These are phyloP conservation scores for Zootoca vivipara DNA, from an alignment of 2,113 vertebrate genomes.

Conservation along the genomic window DNA sequence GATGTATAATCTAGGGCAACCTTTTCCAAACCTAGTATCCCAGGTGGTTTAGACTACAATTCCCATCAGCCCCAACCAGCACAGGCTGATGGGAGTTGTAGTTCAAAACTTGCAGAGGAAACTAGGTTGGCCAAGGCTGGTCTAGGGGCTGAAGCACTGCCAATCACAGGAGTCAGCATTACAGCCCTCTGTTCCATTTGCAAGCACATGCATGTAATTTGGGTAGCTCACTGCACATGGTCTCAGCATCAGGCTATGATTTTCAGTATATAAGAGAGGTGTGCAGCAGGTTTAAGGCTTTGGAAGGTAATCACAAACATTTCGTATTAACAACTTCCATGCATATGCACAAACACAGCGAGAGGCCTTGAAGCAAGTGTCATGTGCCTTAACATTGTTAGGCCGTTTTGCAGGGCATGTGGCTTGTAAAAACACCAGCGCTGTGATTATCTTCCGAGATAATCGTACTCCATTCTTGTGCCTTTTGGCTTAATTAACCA, in stretches of 20 bases:
- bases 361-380: background rate
- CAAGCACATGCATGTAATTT: background rate
- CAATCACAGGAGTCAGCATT: background rate
- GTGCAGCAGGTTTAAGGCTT: background rate
- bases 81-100: no score
- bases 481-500: constrained; percentile 70
- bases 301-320: background rate
- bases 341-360: background rate
- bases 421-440: constrained; percentile 18
- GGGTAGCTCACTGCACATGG: background rate
- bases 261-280: background rate
- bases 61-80: no score
- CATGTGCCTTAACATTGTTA: constrained; percentile 10
- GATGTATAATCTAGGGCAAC: background rate
- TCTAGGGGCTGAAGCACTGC: background rate
- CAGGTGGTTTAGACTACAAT: no score
- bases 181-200: background rate
- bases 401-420: background rate
- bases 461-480: constrained; percentile 42
- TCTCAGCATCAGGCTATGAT: background rate
- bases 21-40: no score
- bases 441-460: constrained; percentile 51
- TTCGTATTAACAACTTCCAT: background rate
- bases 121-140: no score
- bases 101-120: no score